Evolutionary conservation across 30 jellyfish, hydroid and myxozoan genomes (phyloP), one percentile per base, ranked within the genome.

Genomic region (Chironex yamaguchii): DNA sequence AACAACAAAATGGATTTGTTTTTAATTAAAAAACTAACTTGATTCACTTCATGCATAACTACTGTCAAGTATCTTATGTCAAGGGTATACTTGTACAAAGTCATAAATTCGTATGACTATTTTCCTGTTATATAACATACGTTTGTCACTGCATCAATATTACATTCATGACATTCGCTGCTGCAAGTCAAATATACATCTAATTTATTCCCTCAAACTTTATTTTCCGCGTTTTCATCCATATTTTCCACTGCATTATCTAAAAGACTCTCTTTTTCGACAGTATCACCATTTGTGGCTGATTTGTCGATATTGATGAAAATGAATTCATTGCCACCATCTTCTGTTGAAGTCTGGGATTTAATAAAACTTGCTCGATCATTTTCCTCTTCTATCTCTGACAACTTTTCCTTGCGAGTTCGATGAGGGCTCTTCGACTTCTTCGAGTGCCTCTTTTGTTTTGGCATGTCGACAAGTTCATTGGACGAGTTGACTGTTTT

Each of bases 401-500:
- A 62, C 66, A 84, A 34, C 35, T 84, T 69, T 33, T 80, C 79
- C 62, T 84, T 74, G 31, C 72, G 70, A 51, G 51, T 4, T 22
- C 3, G 2, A 4, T 63, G 77, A 26, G 27, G 67, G 25, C 71
- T 22, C 30, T 31, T 53, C 28, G 49, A 28, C 2, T 73, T 53
- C 17, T 34, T 6, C 13, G 81, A 67, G 4, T 25, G 32, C 2
- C 51, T 71, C 29, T 50, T 31, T 74, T 23, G 24, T 49, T 21
- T 71, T 71, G 1, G 73, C 69, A 26, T 49, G 71, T 53, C 71
- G 71, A 53, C 53, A 3, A 84, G 62, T 29, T 84, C 93, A 49
- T 84, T 70, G 36, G 93, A 69, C 25, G 93, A 84, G 52, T 84
- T 84, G 35, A 84, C 93, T 21, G 93, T 84, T 53, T 84, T 84